These are phyloP conservation scores for Lasioglossum lativentre DNA, from an alignment of 2,888 invertebrate genomes.

Conservation along the genomic window DNA sequence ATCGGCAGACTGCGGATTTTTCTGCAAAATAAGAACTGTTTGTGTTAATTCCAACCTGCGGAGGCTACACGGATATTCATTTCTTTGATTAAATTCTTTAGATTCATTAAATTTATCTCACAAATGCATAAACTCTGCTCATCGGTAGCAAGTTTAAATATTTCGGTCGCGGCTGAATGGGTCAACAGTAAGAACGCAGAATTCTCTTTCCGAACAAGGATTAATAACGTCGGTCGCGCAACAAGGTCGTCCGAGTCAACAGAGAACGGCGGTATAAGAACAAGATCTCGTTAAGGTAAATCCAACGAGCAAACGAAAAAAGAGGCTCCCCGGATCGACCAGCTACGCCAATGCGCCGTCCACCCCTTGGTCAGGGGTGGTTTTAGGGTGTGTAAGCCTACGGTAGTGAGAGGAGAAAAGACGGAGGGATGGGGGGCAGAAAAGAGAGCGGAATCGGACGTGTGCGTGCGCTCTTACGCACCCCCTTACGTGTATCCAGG, in stretches of 20 bases:
- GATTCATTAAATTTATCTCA: neutral
- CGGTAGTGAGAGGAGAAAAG: slow-evolving; percentile 65
- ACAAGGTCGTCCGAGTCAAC: neutral
- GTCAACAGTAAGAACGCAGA: neutral
- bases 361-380: slow-evolving; percentile 77
- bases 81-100: neutral
- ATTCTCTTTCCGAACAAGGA: neutral
- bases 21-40: neutral
- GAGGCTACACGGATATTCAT: neutral
- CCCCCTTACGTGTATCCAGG: slow-evolving; percentile 56
- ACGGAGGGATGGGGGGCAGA: slow-evolving; percentile 38
- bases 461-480: slow-evolving; percentile 59
- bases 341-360: slow-evolving; percentile 77
- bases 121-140: neutral
- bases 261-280: neutral
- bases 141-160: neutral
- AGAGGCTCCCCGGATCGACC: slow-evolving; percentile 6
- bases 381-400: slow-evolving; percentile 64
- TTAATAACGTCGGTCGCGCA: neutral
- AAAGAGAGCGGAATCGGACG: slow-evolving; percentile 50
- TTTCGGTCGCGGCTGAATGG: neutral
- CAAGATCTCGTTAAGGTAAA: neutral
- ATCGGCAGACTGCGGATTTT: too few species aligned
- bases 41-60: neutral
- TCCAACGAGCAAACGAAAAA: slow-evolving; percentile 22